Base-by-base conservation (phyloP, 2,797 vertebrate genomes). In the Diglossa cyanea region DNA sequence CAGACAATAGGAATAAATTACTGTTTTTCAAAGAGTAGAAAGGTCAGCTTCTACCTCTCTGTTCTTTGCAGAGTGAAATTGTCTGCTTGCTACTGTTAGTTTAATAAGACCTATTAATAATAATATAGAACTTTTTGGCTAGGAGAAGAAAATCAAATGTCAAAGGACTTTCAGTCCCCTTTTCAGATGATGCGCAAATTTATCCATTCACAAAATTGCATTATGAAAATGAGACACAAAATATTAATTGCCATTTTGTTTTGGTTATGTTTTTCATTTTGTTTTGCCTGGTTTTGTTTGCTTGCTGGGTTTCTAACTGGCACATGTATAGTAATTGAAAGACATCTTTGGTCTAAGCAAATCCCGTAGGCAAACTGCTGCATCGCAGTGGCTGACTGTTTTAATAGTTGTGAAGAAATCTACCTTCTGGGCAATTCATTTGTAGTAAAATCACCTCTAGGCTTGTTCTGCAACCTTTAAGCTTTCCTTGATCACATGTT, bases 81-180 rank as follows among this genome's bases (percentile, higher is more conserved):
- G 47, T 67, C 78, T 17, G 13, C 42, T 91, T 87, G 47, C n/a
- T 87, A 26, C 50, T 91, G 47, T 91, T 86, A 62, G 74, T 93
- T 83, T 92, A 95, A 63, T 86, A 92, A 83, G 25, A 62, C 12
- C 50, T 82, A 74, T 95, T 90, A 93, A 94, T 91, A 93, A 94
- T 91, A 90, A 95, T 93, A 68, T 53, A 87, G 23, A 76, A 77
- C 30, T 23, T 63, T 63, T 70, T 62, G 45, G 11, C 50, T 60
- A 57, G 33, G 31, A 86, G 28, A 60, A 71, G 86, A 81, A 58
- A 58, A 33, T 20, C 60, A 76, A 94, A 89, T 65, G 68, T 83
- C 78, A 91, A 33, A 91, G 31, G 23, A 74, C 84, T 94, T 93
- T 91, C 31, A 33, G 25, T 51, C n/a, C 35, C 11, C 24, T 71